Conservation (phyloP, 2,797 vertebrate species). For the Silurus aristotelis region DNA sequence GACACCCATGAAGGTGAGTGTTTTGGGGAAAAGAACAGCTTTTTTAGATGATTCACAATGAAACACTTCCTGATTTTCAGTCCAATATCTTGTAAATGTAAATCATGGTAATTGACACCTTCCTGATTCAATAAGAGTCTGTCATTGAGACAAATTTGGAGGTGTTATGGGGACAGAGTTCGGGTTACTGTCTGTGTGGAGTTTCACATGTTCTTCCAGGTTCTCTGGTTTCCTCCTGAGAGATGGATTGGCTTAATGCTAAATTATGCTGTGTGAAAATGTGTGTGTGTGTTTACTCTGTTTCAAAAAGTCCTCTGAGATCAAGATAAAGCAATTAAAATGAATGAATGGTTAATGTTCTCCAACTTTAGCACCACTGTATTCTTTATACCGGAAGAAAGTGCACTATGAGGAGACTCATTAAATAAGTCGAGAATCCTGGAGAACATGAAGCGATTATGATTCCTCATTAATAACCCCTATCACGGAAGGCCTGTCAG, state of each 20-base stretch:
- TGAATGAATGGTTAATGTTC: background rate
- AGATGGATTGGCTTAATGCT: background rate
- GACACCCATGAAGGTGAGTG: background rate
- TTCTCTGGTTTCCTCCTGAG: background rate
- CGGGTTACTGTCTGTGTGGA: background rate
- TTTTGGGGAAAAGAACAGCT: background rate
- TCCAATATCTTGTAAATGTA: background rate
- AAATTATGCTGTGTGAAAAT: background rate
- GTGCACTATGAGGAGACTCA: background rate
- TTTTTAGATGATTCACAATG: background rate
- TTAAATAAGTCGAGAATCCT: background rate
- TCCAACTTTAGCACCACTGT: background rate
- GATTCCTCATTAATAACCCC: background rate
- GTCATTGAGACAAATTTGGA: background rate
- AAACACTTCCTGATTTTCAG: background rate
- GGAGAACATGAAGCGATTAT: background rate
- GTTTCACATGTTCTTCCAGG: background rate
- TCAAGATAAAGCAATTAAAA: background rate
- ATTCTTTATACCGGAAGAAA: background rate
- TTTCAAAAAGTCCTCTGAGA: background rate
- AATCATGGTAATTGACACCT: background rate
- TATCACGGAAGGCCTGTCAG: background rate
- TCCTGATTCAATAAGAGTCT: constrained; percentile 2
- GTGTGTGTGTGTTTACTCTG: background rate
- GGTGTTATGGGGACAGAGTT: background rate